Conservation (phyloP, 2,888 invertebrate species). For the Troides helena region DNA sequence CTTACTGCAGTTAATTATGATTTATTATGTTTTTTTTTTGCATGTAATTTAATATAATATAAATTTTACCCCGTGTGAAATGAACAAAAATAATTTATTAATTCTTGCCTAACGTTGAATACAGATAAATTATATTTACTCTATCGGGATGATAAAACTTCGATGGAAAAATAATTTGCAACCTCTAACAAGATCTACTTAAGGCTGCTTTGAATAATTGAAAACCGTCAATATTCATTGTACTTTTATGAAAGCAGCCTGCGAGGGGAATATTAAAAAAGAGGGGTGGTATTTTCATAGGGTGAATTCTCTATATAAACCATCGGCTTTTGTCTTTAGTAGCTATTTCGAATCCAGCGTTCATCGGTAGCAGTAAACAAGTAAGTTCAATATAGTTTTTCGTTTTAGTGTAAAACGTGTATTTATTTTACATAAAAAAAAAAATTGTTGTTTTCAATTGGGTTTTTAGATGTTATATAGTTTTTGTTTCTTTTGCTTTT, state of each 20-base stretch:
- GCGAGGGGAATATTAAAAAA: slow-evolving; percentile 75
- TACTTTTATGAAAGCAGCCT: slow-evolving; percentile 48
- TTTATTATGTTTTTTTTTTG: too few species aligned
- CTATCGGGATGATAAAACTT: slow-evolving; percentile 27
- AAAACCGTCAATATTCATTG: slow-evolving; percentile 72
- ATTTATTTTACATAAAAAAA: too few species aligned
- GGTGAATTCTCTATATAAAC: slow-evolving; percentile 56
- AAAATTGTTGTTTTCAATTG: not conserved
- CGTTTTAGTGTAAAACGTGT: too few species aligned
- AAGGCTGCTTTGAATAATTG: slow-evolving; percentile 55
- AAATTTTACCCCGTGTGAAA: too few species aligned
- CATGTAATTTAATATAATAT: too few species aligned
- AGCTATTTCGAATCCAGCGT: slow-evolving; percentile 43
- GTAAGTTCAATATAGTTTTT: slow-evolving; percentile 28
- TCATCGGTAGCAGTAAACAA: slow-evolving; percentile 1
- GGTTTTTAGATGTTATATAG: too few species aligned
- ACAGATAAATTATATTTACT: slow-evolving; percentile 12
- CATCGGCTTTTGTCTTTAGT: slow-evolving; percentile 37
- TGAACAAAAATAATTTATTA: too few species aligned
- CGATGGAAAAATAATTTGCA: slow-evolving; percentile 32
- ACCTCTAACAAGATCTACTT: slow-evolving; percentile 52
- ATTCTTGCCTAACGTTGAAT: not conserved
- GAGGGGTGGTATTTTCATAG: slow-evolving; percentile 61
- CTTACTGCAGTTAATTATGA: too few species aligned
- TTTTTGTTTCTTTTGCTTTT: too few species aligned